Base-by-base conservation (phyloP, 2,113 vertebrate species). In the Sprattus sprattus region DNA sequence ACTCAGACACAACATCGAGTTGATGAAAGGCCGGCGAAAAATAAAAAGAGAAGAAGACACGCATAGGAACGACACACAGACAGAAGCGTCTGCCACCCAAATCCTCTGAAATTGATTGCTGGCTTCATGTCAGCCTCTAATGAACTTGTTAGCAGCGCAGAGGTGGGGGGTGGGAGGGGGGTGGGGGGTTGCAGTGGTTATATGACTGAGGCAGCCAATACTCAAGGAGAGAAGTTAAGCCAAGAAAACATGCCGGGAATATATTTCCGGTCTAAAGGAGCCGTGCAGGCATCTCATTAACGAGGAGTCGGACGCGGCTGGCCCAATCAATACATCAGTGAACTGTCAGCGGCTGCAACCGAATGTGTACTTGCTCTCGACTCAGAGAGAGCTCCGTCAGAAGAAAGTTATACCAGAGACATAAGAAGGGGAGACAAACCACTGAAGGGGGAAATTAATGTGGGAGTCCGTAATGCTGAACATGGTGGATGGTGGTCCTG, bases 81-180 rank as follows among this genome's bases (percentile, higher is more conserved):
- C 83, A 87, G 18, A 81, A 52, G n/a, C 13, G 82, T 81, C 60
- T 85, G 64, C 11, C 49, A 81, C 45, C 82, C 64, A 60, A 22
- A 86, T 32, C 75, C 50, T 20, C 4, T 45, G 64, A 20, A 78
- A 87, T 86, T 85, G 85, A 86, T 84, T 81, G 22, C 32, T n/a
- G 15, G 83, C 64, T 28, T 46, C 13, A 45, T 45, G 32, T 46
- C 4, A 13, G 10, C 44, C 39, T 39, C 46, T 84, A 84, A 84
- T 75, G 60, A 71, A 75, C 64, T 75, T 44, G 39, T 45, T 46
- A 71, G 39, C 52, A 83, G 44, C 32, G 25, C 8, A n/a, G 5
- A 75, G 28, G 67, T 32, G 71, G 28, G 28, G 28, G 13, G 9
- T 39, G 71, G 9, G 11, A 4, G 71, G 28, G 25, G 4, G 39